These are phyloP conservation scores for Laterallus jamaicensis DNA, from an alignment of 2,113 vertebrate species.

Conservation along the genomic window DNA sequence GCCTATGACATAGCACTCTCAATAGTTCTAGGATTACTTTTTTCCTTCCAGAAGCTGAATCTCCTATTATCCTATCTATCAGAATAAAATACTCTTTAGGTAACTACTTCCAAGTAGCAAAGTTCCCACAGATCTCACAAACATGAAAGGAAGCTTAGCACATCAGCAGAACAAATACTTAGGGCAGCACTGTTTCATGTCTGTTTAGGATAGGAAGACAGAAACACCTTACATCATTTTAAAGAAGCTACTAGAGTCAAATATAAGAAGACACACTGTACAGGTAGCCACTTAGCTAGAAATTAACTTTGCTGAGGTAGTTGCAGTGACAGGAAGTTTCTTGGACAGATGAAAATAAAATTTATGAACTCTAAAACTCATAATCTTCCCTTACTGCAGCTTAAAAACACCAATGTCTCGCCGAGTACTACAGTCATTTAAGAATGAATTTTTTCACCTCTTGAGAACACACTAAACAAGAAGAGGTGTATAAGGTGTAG, in stretches of 20 bases:
- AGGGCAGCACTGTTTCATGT: not conserved
- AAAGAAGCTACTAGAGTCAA: not conserved
- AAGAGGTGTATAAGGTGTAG: not conserved
- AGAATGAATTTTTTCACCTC: not conserved
- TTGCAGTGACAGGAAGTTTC: not conserved
- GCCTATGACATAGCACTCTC: not conserved
- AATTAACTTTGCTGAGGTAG: not conserved
- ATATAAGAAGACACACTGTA: not conserved
- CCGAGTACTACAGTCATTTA: not conserved
- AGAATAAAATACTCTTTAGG: not conserved
- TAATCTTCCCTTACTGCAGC: not conserved
- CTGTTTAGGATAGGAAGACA: not conserved
- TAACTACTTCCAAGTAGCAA: not conserved
- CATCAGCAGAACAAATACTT: not conserved
- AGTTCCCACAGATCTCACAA: not conserved
- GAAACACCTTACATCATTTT: not conserved
- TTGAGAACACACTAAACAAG: not conserved
- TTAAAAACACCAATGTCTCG: rapidly evolving
- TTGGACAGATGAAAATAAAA: not conserved
- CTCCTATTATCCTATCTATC: not conserved
- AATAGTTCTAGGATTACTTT: not conserved
- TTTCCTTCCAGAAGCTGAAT: not conserved
- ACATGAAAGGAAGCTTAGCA: not conserved
- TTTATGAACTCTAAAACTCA: not conserved
- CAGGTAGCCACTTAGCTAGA: not conserved